Evolutionary conservation across 2,113 vertebrate genomes (phyloP).

Genomic region (Oplegnathus fasciatus): DNA sequence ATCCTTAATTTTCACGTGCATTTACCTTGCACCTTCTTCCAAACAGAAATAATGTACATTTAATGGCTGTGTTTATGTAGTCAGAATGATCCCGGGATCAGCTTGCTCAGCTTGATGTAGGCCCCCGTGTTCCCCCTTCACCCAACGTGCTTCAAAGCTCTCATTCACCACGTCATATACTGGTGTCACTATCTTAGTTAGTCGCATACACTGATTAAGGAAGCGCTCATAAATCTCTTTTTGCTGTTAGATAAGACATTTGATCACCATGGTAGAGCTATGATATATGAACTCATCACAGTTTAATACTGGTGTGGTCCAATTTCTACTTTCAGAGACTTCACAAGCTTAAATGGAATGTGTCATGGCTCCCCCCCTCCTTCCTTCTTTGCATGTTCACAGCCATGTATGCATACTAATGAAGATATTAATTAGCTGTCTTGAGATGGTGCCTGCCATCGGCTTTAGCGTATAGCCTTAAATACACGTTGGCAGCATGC

Average conservation of each 20-base stretch:
- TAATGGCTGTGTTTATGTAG: neutral
- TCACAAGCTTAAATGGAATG: slow-evolving; percentile 62
- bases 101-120: too few species aligned
- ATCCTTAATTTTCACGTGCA: neutral
- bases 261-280: slow-evolving; percentile 41
- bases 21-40: neutral
- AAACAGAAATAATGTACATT: neutral
- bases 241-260: slow-evolving; percentile 38
- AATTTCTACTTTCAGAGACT: slow-evolving; percentile 38
- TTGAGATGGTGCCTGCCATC: slow-evolving; percentile 54
- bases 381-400: slow-evolving; percentile 43
- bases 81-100: neutral
- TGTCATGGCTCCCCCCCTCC: slow-evolving; percentile 47
- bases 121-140: neutral
- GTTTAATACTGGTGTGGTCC: slow-evolving; percentile 43
- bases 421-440: slow-evolving; percentile 78
- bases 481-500: slow-evolving; percentile 51
- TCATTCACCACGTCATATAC: slow-evolving; percentile 4
- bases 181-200: neutral
- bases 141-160: neutral
- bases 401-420: slow-evolving; percentile 74
- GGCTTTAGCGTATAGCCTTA: slow-evolving; percentile 55
- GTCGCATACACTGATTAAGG: slow-evolving; percentile 17
- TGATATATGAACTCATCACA: slow-evolving; percentile 48
- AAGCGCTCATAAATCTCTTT: neutral